These are phyloP conservation scores for Rhinopithecus roxellana DNA, from an alignment of 2,113 vertebrate genomes.

Conservation along the genomic window DNA sequence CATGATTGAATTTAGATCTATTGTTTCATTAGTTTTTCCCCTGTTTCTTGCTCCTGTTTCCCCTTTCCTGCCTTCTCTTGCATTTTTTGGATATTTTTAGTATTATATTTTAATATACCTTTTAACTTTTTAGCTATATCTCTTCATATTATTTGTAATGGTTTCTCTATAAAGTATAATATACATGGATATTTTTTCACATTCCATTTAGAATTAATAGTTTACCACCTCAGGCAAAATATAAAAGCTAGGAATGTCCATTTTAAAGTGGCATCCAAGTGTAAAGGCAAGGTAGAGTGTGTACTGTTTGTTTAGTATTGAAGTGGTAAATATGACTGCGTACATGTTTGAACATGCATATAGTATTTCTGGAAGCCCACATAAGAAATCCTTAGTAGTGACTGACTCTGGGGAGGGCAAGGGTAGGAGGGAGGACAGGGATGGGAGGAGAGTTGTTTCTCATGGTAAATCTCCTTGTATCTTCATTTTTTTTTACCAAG, in stretches of 20 bases:
- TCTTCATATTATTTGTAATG: not conserved
- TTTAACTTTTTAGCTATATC: not conserved
- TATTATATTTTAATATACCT: not conserved
- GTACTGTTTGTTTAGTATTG: not conserved
- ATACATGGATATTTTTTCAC: not conserved
- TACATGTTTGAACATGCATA: not conserved
- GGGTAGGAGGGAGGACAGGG: fast-evolving
- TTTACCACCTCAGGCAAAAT: not conserved
- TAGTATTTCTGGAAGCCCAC: not conserved
- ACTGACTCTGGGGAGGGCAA: not conserved
- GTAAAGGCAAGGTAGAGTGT: not conserved
- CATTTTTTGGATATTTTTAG: not conserved
- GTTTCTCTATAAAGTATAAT: not conserved
- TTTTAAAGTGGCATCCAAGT: constrained; percentile 27
- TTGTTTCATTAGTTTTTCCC: not conserved
- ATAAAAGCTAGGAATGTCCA: not conserved
- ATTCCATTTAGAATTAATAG: not conserved
- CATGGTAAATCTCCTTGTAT: not conserved
- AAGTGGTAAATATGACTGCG: not conserved
- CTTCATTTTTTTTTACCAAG: not conserved
- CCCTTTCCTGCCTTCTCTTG: not conserved
- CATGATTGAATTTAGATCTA: not conserved
- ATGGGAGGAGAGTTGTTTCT: not conserved
- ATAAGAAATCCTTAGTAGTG: not conserved
- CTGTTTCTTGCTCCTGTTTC: not conserved